Percentiles rank a stretch among this genome's conserved stretches.
phyloP scores from a whole-genome alignment of 2,797 vertebrate genomes.

The Pseudocheirus occidentalis region DNA sequence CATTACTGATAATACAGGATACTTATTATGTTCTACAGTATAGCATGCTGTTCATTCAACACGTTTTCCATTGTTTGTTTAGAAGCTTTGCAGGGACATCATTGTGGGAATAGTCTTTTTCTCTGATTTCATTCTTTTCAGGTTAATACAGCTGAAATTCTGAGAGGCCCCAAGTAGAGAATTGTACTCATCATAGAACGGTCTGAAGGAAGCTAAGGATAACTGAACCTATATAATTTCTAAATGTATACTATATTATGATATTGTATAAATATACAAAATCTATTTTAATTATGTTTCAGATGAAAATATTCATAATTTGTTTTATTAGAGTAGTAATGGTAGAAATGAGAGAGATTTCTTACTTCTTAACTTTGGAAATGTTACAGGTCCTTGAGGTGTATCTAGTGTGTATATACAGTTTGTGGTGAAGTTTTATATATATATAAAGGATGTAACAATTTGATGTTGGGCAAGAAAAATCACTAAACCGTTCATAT shows the following conservation, averaged over 20 bases:
- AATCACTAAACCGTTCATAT: background rate
- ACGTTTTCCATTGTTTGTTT: conserved; percentile 15
- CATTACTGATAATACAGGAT: background rate
- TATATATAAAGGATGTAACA: background rate
- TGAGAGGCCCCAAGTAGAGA: background rate
- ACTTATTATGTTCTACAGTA: background rate
- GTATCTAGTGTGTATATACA: background rate
- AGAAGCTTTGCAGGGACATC: background rate
- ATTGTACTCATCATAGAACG: background rate
- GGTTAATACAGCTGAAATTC: background rate
- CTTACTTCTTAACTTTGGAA: background rate
- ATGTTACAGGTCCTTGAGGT: background rate
- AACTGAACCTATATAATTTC: background rate
- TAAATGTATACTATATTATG: conserved; percentile 5
- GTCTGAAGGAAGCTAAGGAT: background rate
- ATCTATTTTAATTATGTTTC: conserved; percentile 2
- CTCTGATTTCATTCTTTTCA: background rate
- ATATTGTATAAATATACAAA: background rate
- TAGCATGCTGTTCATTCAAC: background rate
- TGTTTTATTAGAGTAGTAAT: background rate
- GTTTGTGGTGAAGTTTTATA: background rate
- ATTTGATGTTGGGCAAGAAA: background rate
- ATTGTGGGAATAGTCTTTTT: conserved; percentile 5
- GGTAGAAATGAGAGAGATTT: background rate
- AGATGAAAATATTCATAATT: conserved; percentile 25